phyloP scores from a whole-genome alignment of 2,113 vertebrate genomes.

The Saccopteryx leptura region DNA sequence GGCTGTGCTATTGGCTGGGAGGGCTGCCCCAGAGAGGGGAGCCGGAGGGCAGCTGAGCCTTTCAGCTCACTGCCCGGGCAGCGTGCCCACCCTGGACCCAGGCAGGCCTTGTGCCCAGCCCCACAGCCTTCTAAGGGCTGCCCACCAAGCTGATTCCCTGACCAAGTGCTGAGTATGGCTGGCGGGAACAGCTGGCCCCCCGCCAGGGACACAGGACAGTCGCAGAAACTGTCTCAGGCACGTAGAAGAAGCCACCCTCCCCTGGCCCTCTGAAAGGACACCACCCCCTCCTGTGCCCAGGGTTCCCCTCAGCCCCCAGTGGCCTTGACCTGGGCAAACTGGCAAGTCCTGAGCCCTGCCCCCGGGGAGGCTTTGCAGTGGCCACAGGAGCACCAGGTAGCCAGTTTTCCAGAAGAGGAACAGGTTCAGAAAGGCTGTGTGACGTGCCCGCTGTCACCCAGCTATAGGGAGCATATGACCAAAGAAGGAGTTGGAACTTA shows the following conservation, averaged over 20 bases:
- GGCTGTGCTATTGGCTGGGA: constrained; percentile 28
- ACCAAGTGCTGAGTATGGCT: constrained; percentile 77
- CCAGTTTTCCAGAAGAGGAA: background rate
- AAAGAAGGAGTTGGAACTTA: background rate
- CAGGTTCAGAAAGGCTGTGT: background rate
- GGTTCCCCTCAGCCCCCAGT: background rate
- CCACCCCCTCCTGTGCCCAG: background rate
- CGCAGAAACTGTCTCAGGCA: background rate
- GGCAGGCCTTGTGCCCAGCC: constrained; percentile 62
- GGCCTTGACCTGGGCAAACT: background rate
- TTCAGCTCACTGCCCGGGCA: constrained; percentile 39
- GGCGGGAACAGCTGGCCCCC: constrained; percentile 63
- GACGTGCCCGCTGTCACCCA: background rate
- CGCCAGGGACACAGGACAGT: constrained; percentile 6
- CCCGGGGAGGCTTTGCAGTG: too few relatives aligned
- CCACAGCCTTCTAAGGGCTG: constrained; percentile 81
- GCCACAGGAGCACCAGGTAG: background rate
- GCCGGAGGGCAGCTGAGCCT: constrained; percentile 28
- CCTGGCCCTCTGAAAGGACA: background rate
- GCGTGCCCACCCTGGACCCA: constrained; percentile 33
- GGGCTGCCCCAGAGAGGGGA: constrained; percentile 5
- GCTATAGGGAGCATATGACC: background rate
- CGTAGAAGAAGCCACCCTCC: background rate
- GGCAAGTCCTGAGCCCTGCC: background rate
- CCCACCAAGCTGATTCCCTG: background rate